Evolutionary conservation across 1,140 invertebrate species (phyloP).

Genomic region (Hirudo medicinalis): DNA sequence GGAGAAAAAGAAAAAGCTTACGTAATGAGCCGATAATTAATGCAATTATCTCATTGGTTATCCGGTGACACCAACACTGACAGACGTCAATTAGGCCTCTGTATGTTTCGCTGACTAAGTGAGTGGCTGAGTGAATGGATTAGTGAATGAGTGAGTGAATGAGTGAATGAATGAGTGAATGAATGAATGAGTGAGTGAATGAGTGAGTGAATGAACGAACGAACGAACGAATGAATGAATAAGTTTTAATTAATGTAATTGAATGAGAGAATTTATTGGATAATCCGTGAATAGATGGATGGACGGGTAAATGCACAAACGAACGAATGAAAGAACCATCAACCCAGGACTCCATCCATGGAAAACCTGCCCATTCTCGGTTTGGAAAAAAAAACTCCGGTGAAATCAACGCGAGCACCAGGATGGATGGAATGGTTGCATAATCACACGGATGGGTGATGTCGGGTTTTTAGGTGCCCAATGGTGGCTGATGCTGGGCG

Average conservation of each 20-base stretch:
- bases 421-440: no score
- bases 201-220: not conserved
- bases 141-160: not conserved
- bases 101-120: not conserved
- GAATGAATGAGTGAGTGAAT: not conserved
- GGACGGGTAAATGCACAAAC: not conserved
- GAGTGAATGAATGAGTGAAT: not conserved
- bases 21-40: no score
- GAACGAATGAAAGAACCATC: constrained; percentile 46
- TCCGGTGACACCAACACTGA: no score
- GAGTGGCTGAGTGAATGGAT: not conserved
- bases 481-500: no score
- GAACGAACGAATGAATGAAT: not conserved
- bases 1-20: no score
- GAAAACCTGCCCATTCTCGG: no score
- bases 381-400: no score
- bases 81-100: not conserved
- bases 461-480: no score
- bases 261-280: constrained; percentile 1
- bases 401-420: no score
- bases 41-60: no score
- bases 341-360: constrained; percentile 33
- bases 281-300: not conserved
- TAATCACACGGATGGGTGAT: no score
- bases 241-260: not conserved